Conservation (phyloP, 1,140 invertebrate genomes). For the Neoseiulus cucumeris region DNA sequence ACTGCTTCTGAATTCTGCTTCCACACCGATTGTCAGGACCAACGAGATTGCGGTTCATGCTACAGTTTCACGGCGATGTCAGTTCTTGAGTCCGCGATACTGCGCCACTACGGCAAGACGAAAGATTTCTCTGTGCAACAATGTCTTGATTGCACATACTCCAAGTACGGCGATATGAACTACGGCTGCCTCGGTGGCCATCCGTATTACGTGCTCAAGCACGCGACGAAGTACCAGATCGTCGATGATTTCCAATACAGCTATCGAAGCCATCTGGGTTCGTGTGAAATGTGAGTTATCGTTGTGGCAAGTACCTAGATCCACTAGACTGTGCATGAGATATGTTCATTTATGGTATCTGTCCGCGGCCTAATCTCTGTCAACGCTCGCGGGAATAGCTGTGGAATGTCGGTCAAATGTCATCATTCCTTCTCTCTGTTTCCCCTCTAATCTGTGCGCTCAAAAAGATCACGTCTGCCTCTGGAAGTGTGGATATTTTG, state of each 20-base stretch:
- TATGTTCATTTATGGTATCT: too few species aligned
- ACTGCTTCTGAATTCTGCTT: too few species aligned
- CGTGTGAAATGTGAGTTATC: neutral
- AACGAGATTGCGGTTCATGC: neutral
- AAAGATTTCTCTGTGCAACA: slow-evolving; percentile 1
- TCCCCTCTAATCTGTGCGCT: too few species aligned
- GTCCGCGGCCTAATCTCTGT: too few species aligned
- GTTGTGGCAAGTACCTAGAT: too few species aligned
- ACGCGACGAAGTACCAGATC: neutral
- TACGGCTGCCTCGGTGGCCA: neutral
- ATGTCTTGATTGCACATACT: neutral
- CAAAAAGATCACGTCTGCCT: too few species aligned
- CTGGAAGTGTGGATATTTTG: too few species aligned
- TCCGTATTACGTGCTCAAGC: neutral
- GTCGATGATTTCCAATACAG: neutral
- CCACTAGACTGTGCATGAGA: too few species aligned
- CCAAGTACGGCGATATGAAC: neutral
- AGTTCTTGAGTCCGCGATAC: neutral
- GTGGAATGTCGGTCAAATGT: too few species aligned
- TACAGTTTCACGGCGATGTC: slow-evolving; percentile 2
- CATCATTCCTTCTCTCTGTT: too few species aligned
- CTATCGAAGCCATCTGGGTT: neutral
- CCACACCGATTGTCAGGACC: neutral
- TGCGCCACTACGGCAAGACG: neutral
- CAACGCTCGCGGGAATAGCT: too few species aligned